Evolutionary conservation across 2,113 vertebrate species (phyloP).

Genomic region (Clarias gariepinus): DNA sequence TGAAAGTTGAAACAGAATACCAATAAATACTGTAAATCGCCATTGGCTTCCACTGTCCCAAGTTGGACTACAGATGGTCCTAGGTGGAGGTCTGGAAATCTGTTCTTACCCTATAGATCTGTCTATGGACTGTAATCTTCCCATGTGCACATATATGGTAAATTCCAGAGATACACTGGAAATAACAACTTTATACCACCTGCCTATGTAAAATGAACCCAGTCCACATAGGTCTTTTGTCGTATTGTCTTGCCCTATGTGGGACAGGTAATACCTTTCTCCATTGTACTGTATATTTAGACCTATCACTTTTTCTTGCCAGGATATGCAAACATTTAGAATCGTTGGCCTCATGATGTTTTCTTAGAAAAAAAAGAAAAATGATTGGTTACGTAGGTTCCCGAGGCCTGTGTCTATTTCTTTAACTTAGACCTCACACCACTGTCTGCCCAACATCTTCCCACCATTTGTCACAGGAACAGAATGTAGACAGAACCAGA

Average conservation of each 20-base stretch:
- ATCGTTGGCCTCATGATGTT: constrained; percentile 10
- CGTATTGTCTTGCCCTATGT: not conserved
- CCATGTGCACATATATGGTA: not conserved
- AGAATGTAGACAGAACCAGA: constrained; percentile 54
- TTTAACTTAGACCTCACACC: constrained; percentile 47
- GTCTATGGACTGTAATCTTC: not conserved
- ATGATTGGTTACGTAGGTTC: constrained; percentile 13
- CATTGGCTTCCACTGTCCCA: too few species aligned
- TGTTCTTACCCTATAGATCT: too few species aligned
- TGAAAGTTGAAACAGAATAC: too few species aligned
- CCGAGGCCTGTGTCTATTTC: constrained; percentile 24
- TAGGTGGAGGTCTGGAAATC: too few species aligned
- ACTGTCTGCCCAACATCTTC: constrained; percentile 31
- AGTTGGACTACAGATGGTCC: too few species aligned
- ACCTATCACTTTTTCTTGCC: not conserved
- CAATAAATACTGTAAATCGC: too few species aligned
- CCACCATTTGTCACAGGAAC: constrained; percentile 31
- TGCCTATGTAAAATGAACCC: not conserved
- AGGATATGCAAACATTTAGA: constrained; percentile 10
- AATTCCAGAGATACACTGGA: not conserved
- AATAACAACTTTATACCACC: not conserved
- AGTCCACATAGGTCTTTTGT: not conserved
- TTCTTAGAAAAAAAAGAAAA: constrained; percentile 30
- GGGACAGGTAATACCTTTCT: not conserved
- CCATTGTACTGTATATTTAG: not conserved